Base-by-base conservation (phyloP, 2,888 invertebrate genomes). In the Drosophila lutescens region DNA sequence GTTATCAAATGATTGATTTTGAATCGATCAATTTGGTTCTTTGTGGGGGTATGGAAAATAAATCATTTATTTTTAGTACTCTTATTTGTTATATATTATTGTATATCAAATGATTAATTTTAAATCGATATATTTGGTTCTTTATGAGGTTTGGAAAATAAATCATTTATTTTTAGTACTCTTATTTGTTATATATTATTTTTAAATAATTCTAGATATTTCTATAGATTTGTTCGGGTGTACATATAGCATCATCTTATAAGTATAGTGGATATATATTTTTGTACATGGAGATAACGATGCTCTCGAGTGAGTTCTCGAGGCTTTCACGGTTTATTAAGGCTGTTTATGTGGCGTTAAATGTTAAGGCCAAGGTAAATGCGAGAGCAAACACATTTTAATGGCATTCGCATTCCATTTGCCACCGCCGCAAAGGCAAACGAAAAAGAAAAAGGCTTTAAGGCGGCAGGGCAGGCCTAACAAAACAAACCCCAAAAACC, bases 341-440 rank as follows among this genome's bases (percentile, higher is more conserved):
- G 80, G 86, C 79, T 78, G 85, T 86, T 86, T 84, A 86, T 81
- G 87, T 79, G 63, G 85, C 84, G 78, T 86, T 80, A 88, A 83
- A 83, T 86, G 83, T 70, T 86, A 79, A 66, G 66, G 66, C 70
- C 78, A 83, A 86, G 84, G 84, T 83, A 80, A 88, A 88, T 86
- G 86, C 86, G 78, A 84, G 65, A 81, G 73, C 77, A 85, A 81
- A 86, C 69, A 80, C 74, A 87, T 85, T 88, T 86, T 85, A 86
- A 88, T 87, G 78, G 85, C 79, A 82, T 86, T 88, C 86, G 78
- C 56, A 83, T 84, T 84, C 84, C 81, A 79, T 69, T 81, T 66
- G 58, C n/a, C 55, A 56, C 40, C 53, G 46, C 40, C 36, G 60
- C 60, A 50, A 66, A 59, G 51, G 47, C n/a, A 72, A 54, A 69